A percentile compares a stretch with the other conserved stretches of the same genome.
These are phyloP conservation scores for Stramonita haemastoma DNA, from an alignment of 2,888 invertebrate genomes.

Conservation along the genomic window DNA sequence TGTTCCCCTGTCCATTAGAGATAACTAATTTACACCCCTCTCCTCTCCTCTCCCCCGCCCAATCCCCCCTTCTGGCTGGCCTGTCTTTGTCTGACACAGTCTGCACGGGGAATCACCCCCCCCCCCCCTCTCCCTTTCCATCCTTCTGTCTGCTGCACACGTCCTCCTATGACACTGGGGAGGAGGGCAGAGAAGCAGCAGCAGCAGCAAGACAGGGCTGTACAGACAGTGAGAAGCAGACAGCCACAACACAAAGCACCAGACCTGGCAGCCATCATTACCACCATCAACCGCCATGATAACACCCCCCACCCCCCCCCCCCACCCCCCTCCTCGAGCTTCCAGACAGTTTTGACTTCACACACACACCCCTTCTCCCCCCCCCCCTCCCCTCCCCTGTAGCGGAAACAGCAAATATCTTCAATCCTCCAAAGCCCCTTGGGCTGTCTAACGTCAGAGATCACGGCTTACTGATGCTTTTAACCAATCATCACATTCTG, in stretches of 20 bases:
- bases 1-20: conserved; percentile 38
- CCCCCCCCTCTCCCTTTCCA: too few relatives aligned
- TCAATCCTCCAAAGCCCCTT: conserved; percentile 22
- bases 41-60: not conserved
- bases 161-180: too few relatives aligned
- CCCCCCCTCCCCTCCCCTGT: not conserved
- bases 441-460: conserved; percentile 15
- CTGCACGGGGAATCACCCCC: not conserved
- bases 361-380: not conserved
- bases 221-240: not conserved
- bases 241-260: not conserved
- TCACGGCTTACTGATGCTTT: conserved; percentile 25
- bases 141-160: not conserved
- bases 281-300: too few relatives aligned
- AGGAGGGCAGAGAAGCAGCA: not conserved
- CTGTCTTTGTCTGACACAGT: conserved; percentile 14
- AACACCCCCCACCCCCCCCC: too few relatives aligned
- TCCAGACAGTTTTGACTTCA: not conserved
- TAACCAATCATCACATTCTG: conserved; percentile 27
- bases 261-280: too few relatives aligned
- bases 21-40: conserved; percentile 38
- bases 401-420: not conserved
- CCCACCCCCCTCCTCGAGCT: not conserved
- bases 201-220: not conserved
- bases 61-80: not conserved